Evolutionary conservation across 2,888 invertebrate species (phyloP).

Genomic region (Heteropelma amictum): DNA sequence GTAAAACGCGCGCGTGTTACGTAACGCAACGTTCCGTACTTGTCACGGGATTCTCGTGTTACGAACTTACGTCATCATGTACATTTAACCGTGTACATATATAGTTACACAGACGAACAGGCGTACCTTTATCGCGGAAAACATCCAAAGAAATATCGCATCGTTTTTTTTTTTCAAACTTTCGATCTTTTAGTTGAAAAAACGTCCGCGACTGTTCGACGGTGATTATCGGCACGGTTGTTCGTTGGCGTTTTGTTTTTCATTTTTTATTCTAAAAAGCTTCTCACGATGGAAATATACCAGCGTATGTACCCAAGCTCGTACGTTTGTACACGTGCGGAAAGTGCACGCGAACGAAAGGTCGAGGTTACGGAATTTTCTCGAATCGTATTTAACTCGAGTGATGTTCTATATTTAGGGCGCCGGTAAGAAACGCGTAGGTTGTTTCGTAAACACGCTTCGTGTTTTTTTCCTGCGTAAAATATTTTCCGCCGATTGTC

Average conservation of each 20-base stretch:
- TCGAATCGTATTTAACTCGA: conserved; percentile 6
- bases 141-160: not conserved
- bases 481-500: conserved; percentile 11
- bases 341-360: not conserved
- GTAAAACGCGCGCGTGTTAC: not conserved
- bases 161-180: too few relatives aligned
- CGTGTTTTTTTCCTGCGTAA: not conserved
- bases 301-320: not conserved
- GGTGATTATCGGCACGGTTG: too few relatives aligned
- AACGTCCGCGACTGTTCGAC: too few relatives aligned
- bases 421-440: conserved; percentile 15
- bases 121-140: too few relatives aligned
- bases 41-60: conserved; percentile 5
- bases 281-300: not conserved
- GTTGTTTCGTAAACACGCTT: not conserved
- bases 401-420: conserved; percentile 11
- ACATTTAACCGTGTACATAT: not conserved
- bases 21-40: not conserved
- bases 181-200: too few relatives aligned
- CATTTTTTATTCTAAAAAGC: too few relatives aligned
- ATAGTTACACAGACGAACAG: not conserved
- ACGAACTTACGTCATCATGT: conserved; percentile 9
- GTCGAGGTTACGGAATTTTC: conserved; percentile 22
- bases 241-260: too few relatives aligned
- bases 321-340: not conserved